Conservation (phyloP, 2,113 vertebrate species). For the Odocoileus virginianus region DNA sequence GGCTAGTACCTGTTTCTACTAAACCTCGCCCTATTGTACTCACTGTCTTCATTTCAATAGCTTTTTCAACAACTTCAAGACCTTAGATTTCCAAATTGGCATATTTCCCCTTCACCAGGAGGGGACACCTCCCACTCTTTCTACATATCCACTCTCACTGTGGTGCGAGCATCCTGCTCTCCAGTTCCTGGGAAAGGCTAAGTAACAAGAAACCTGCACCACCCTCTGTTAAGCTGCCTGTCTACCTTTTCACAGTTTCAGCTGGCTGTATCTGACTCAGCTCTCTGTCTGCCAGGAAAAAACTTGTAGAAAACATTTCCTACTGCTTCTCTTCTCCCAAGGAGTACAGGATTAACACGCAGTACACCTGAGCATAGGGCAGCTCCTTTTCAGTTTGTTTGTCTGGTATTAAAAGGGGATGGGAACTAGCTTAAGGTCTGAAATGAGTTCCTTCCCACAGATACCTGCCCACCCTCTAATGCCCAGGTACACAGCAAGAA, state of each 20-base stretch:
- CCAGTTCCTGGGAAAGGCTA: not conserved
- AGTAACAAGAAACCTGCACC: not conserved
- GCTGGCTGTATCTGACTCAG: slow-evolving; percentile 59
- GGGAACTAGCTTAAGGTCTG: slow-evolving; percentile 51
- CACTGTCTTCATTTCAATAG: not conserved
- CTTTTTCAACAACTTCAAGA: not conserved
- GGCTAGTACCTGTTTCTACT: not conserved
- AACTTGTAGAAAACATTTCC: not conserved
- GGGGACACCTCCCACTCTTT: not conserved
- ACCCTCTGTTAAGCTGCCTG: not conserved
- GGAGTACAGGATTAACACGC: not conserved
- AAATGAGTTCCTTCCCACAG: slow-evolving; percentile 56
- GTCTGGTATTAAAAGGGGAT: slow-evolving; percentile 41
- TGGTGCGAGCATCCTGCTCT: not conserved
- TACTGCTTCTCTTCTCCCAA: not conserved
- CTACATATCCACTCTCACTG: not conserved
- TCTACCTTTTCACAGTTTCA: not conserved
- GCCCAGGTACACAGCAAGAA: slow-evolving; percentile 56
- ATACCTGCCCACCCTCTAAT: slow-evolving; percentile 56
- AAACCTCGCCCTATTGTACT: not conserved
- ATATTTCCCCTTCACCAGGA: not conserved
- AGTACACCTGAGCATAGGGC: not conserved
- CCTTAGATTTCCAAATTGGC: not conserved
- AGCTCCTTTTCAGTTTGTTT: slow-evolving; percentile 51
- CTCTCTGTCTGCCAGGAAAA: slow-evolving; percentile 9